Evolutionary conservation across 2,888 invertebrate species (phyloP), one percentile per base, ranked within the genome.

Genomic region (Thymelicus lineola): DNA sequence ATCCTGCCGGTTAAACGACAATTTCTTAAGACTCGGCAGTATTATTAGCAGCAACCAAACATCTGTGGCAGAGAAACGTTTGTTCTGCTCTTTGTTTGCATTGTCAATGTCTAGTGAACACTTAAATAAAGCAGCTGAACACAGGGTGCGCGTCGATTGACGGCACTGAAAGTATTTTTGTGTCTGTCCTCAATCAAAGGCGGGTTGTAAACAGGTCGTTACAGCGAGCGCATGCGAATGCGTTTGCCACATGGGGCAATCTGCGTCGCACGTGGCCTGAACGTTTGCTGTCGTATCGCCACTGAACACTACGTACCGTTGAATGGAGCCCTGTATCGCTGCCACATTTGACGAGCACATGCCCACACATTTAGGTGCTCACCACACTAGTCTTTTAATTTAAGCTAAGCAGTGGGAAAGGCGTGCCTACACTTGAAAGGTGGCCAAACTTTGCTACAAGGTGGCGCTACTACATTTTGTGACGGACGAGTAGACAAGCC

Each of bases 251-350:
- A 71, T 74, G 73, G 66, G 68, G 77, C 78, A 86, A 86, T 87
- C 85, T 89, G 89, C 82, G 74, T 77, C 87, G 89, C 90, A 89
- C 89, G 89, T 90, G 90, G 84, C 82, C 75, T 71, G 74, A 61
- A 61, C 67, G 62, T 81, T 75, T 76, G 81, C 74, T 75, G 78
- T 63, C 67, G 69, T 58, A 35, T 57, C 53, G 53, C 53, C 20
- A 36, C 55, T 55, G 55, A 55, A 55, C 55, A 55, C 28, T 57
- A 57, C 35, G 57, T 57, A 57, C 35, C 46, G 78, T 82, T 90
- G 83, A 91, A 90, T 87, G 88, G 79, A 83, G 84, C 86, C 85
- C 89, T 90, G 90, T 91, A 80, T 79, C 77, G 71, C 67, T 69
- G 77, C 77, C 82, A 87, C 88, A 90, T 87, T 86, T 82, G 90